Conservation (phyloP, 2,797 vertebrate genomes). For the Semotilus atromaculatus region DNA sequence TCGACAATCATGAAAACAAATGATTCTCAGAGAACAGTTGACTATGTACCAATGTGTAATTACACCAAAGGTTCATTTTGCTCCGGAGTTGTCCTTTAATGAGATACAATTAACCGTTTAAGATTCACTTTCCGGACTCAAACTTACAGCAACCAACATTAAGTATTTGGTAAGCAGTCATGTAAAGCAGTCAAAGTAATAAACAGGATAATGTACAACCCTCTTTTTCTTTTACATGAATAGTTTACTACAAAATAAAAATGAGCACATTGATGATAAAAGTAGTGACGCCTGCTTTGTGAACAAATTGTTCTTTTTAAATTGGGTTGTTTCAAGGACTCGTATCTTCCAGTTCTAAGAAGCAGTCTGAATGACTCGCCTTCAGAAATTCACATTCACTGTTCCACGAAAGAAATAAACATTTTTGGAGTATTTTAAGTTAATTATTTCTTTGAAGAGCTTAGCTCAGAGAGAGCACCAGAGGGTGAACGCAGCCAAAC, state of each 20-base stretch:
- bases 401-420: background rate
- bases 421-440: background rate
- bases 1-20: no score
- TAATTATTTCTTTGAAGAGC: background rate
- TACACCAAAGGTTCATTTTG: no score
- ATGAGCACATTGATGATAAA: background rate
- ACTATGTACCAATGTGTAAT: no score
- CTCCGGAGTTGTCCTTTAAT: no score
- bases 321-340: background rate
- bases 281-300: background rate
- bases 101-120: background rate
- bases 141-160: background rate
- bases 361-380: background rate
- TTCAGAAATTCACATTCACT: constrained; percentile 1
- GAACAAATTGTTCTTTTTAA: background rate
- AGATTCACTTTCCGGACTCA: background rate
- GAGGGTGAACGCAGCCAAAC: background rate
- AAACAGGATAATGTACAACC: background rate
- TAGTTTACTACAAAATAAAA: background rate
- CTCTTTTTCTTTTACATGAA: background rate
- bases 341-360: background rate
- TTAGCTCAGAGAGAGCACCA: background rate
- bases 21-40: no score
- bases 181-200: background rate
- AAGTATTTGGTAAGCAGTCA: background rate